Evolutionary conservation across 2,888 invertebrate genomes (phyloP).

Genomic region (Megaustenia siamemsis): DNA sequence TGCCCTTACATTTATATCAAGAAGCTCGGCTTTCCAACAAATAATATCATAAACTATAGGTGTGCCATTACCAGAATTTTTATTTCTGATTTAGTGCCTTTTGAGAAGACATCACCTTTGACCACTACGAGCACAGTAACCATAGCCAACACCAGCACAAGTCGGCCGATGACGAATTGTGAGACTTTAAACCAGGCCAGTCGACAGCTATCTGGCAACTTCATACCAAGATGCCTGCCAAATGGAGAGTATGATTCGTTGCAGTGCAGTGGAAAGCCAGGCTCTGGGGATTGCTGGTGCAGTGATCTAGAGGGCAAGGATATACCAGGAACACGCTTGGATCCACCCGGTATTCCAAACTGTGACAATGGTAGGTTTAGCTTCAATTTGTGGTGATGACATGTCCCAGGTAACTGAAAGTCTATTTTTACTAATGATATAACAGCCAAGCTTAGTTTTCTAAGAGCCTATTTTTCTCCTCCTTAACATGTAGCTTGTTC

Average conservation of each 20-base stretch:
- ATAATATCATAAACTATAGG: no score
- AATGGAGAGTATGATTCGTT: constrained; percentile 65
- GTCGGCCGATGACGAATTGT: constrained; percentile 61
- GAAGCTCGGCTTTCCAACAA: no score
- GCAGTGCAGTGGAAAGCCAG: constrained; percentile 65
- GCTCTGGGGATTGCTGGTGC: constrained; percentile 68
- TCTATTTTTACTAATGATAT: no score
- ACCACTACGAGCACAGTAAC: constrained; percentile 9
- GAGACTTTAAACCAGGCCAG: constrained; percentile 61
- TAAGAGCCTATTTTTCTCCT: no score
- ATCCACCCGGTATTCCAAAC: constrained; percentile 60
- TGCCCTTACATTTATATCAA: no score
- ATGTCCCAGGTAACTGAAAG: no score
- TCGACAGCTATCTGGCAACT: constrained; percentile 57
- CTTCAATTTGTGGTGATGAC: background rate
- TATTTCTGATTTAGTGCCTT: background rate
- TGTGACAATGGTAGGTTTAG: constrained; percentile 65
- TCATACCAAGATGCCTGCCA: constrained; percentile 64
- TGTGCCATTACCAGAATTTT: no score
- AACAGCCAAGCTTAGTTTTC: no score
- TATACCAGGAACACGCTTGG: constrained; percentile 65
- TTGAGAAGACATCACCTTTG: background rate
- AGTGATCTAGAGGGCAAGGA: constrained; percentile 64
- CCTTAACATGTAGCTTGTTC: no score
- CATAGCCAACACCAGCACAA: constrained; percentile 49